Conservation (phyloP, 2,797 vertebrate species). For the Sitta carolinensis region DNA sequence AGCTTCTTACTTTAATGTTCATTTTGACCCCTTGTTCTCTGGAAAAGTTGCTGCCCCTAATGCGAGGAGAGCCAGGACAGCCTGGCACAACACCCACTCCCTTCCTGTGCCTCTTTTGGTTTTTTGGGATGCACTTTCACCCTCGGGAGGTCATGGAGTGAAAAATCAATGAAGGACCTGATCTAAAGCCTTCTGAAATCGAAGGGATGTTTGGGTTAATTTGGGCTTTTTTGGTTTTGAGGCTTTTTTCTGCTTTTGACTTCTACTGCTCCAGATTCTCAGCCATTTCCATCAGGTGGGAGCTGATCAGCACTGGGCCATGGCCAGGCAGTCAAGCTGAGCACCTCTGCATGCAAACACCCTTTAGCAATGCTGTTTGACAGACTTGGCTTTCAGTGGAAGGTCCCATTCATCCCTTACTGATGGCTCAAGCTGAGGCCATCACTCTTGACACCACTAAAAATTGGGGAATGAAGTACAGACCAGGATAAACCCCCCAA, state of each 20-base stretch:
- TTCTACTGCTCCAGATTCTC: background rate
- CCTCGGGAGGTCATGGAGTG: background rate
- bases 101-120: background rate
- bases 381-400: background rate
- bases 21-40: background rate
- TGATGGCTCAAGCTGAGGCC: background rate
- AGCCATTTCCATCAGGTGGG: background rate
- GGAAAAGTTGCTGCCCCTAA: rapidly evolving
- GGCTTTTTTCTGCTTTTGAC: background rate
- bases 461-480: background rate
- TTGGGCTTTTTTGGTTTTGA: background rate
- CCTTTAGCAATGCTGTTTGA: background rate
- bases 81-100: background rate
- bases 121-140: background rate
- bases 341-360: background rate
- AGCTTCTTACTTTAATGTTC: background rate
- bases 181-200: background rate
- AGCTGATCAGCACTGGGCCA: background rate
- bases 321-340: background rate
- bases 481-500: background rate
- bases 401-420: background rate
- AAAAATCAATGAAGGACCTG: background rate
- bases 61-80: background rate
- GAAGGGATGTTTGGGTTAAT: background rate
- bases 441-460: background rate